phyloP scores from a whole-genome alignment of 2,888 invertebrate genomes.

The Micropterix aruncella region DNA sequence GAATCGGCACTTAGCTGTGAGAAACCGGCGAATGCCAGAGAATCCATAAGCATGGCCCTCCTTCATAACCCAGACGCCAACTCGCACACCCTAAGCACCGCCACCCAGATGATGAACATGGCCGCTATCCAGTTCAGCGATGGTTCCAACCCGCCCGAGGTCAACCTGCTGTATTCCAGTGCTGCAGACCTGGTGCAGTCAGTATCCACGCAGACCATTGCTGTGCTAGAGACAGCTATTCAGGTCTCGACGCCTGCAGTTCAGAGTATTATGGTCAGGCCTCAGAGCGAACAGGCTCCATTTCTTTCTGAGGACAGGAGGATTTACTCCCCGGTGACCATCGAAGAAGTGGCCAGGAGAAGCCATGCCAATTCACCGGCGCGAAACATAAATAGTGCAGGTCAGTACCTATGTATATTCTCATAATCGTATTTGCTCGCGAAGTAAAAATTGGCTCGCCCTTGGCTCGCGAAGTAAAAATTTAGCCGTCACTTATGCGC shows the following conservation, averaged over 20 bases:
- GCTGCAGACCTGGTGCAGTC: constrained; percentile 12
- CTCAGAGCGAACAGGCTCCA: constrained; percentile 24
- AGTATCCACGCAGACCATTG: constrained; percentile 15
- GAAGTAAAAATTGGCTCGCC: too few relatives aligned
- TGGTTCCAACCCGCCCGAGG: constrained; percentile 6
- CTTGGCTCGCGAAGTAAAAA: too few relatives aligned
- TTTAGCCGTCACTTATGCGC: too few relatives aligned
- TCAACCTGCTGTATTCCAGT: constrained; percentile 18
- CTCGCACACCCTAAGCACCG: constrained; percentile 1
- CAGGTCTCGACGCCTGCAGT: constrained; percentile 12
- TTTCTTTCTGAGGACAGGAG: constrained; percentile 48
- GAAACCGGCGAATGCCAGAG: constrained; percentile 28
- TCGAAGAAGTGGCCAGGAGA: constrained; percentile 67
- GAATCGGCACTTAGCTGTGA: constrained; percentile 34
- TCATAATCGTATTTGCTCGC: too few relatives aligned
- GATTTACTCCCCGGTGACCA: constrained; percentile 73
- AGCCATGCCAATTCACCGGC: constrained; percentile 68
- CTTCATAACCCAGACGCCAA: constrained; percentile 2
- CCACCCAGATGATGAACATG: constrained; percentile 10
- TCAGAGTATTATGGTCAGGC: constrained; percentile 14
- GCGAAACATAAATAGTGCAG: constrained; percentile 25
- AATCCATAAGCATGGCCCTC: constrained; percentile 31
- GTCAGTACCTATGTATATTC: constrained; percentile 14
- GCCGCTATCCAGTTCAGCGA: constrained; percentile 11
- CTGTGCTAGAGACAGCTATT: constrained; percentile 13